Base-by-base conservation (phyloP, 2,797 vertebrate species). In the Melanotaenia nigrans region DNA sequence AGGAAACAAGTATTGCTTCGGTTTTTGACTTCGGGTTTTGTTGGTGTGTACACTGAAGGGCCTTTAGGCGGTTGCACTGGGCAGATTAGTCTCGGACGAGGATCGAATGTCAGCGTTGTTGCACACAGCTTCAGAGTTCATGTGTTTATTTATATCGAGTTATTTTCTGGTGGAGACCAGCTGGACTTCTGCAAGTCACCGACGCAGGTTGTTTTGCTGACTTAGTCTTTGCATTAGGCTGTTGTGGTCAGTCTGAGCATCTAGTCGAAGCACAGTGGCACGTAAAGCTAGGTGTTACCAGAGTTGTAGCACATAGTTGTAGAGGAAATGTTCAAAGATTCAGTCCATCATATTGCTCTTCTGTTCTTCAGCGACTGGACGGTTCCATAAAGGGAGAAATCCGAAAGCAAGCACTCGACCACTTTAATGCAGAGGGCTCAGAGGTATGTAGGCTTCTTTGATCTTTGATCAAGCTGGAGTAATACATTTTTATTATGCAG, bases 391-490 rank as follows among this genome's bases (percentile, higher is more conserved):
- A 98, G 89, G 98, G 97, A 90, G 98, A 99, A 92, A 95, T 99
- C 87, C 94, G 98, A 78, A 99, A 99, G 87, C 98, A 99, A 92
- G 98, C 98, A 0, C 94, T 99, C 69, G 98, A 99, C 90, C 98
- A 99, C 94, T 99, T 99, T 93, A 99, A 99, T 62, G 98, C 98
- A 0, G 98, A 99, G 83, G 97, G 97, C 84, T 99, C 98, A 25
- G 98, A 99, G 97, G 98, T 99, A 95, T 64, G 92, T 88, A 36
- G 53, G 4, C 25, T 47, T 49, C 3, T 0, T 2, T 40, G 30
- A 2, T 49, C 3, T 0, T 2, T 40, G 30, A 2, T 9, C 30
- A 61, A 10, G 12, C 24, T 4, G 36, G 6, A 25, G 36, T 32
- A 54, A 28, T 25, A 53, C 9, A 13, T 53, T 14, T 12, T 24